phyloP scores from a whole-genome alignment of 2,113 vertebrate species.

The Chamaetylas fuelleborni region DNA sequence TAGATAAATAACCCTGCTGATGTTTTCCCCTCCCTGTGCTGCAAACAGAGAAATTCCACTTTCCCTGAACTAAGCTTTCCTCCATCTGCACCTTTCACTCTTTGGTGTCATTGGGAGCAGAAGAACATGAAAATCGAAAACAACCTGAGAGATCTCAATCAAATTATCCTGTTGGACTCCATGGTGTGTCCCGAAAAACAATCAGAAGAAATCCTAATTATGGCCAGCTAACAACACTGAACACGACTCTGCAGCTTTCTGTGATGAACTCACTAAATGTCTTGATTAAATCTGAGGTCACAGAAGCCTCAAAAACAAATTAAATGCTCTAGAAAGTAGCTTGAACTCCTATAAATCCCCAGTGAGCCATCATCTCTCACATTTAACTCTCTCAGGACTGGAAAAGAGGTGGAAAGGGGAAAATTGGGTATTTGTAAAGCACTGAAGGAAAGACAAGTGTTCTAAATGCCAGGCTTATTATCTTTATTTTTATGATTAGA shows the following conservation, averaged over 20 bases:
- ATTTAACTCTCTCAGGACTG: not conserved
- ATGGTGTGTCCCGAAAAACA: not conserved
- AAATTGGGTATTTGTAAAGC: not conserved
- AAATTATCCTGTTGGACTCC: not conserved
- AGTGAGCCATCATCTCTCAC: not conserved
- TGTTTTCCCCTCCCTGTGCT: not conserved
- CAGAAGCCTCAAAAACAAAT: conserved; percentile 41
- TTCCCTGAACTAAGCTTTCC: not conserved
- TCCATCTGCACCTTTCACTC: not conserved
- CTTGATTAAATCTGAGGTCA: conserved; percentile 43
- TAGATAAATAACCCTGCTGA: not conserved
- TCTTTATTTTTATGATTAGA: not conserved
- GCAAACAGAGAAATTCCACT: not conserved
- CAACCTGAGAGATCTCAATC: conserved; percentile 23
- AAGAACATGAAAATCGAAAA: conserved; percentile 33
- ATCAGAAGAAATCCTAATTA: conserved; percentile 7
- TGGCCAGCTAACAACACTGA: not conserved
- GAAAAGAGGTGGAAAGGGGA: not conserved
- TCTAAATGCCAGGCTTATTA: not conserved
- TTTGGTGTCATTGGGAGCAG: not conserved
- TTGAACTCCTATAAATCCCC: not conserved
- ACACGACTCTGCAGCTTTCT: not conserved
- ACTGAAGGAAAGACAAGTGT: fast-evolving
- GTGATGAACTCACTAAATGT: conserved; percentile 35
- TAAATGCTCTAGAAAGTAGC: conserved; percentile 14